These are phyloP conservation scores for Poicephalus gulielmi DNA, from an alignment of 2,113 vertebrate species.

Conservation along the genomic window DNA sequence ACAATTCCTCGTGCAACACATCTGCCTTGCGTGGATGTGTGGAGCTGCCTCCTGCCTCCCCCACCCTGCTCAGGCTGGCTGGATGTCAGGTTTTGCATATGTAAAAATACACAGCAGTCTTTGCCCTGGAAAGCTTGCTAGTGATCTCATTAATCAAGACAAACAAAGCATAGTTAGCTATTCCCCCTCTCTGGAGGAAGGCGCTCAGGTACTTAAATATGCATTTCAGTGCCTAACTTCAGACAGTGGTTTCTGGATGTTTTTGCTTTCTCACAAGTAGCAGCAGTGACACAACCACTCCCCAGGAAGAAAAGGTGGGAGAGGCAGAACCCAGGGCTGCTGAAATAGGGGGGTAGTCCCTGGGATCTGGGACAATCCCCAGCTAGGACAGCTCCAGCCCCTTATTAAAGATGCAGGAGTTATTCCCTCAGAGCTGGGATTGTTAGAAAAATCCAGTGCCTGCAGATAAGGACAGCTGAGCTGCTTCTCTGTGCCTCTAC, in stretches of 20 bases:
- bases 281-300: not conserved
- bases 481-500: not conserved
- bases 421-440: not conserved
- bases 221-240: slow-evolving; percentile 43
- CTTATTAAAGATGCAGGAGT: not conserved
- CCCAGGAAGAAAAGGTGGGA: not conserved
- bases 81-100: slow-evolving; percentile 50
- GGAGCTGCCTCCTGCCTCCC: not conserved
- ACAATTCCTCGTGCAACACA: not conserved
- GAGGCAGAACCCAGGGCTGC: not conserved
- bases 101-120: slow-evolving; percentile 47
- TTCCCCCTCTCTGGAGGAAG: slow-evolving; percentile 35
- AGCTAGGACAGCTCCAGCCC: not conserved
- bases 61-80: slow-evolving; percentile 36
- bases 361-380: not conserved
- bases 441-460: not conserved
- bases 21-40: not conserved
- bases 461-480: not conserved
- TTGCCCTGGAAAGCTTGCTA: slow-evolving; percentile 62
- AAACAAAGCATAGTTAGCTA: slow-evolving; percentile 55
- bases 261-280: not conserved
- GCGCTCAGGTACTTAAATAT: slow-evolving; percentile 45
- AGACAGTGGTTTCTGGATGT: slow-evolving; percentile 16
- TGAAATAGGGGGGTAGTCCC: not conserved
- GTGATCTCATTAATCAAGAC: slow-evolving; percentile 67